These are phyloP conservation scores for Leptonema lineaticorne DNA, from an alignment of 1,140 invertebrate species.

Conservation along the genomic window DNA sequence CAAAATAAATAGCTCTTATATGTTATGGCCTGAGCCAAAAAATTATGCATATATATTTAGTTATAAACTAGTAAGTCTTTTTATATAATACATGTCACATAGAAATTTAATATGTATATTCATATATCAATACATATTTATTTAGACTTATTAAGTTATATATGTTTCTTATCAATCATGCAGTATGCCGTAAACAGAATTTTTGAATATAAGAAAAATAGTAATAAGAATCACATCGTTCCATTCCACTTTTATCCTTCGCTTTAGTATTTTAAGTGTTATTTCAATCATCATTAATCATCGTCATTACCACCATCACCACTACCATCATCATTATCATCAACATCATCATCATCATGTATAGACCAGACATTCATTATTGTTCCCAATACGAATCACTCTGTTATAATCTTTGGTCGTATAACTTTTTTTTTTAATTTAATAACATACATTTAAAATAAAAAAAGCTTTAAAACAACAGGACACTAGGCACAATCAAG, in stretches of 20 bases:
- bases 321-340: too few species aligned
- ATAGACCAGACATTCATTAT: too few species aligned
- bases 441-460: neutral
- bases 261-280: neutral
- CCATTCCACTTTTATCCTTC: neutral
- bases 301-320: too few species aligned
- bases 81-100: constrained; percentile 15
- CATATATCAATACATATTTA: neutral
- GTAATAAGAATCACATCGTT: neutral
- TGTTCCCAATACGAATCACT: constrained; percentile 3
- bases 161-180: neutral
- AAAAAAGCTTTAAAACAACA: constrained; percentile 20
- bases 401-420: constrained; percentile 6
- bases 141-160: neutral
- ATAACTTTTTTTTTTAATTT: neutral
- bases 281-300: neutral
- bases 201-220: neutral
- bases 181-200: neutral
- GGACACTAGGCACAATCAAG: constrained; percentile 30
- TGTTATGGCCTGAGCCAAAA: neutral
- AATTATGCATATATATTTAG: neutral
- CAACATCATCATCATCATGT: too few species aligned
- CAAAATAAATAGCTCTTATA: neutral
- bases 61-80: constrained; percentile 31
- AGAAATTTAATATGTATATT: too few species aligned